These are phyloP conservation scores for Leptocoma aspasia DNA, from an alignment of 2,113 vertebrate species.

Conservation along the genomic window DNA sequence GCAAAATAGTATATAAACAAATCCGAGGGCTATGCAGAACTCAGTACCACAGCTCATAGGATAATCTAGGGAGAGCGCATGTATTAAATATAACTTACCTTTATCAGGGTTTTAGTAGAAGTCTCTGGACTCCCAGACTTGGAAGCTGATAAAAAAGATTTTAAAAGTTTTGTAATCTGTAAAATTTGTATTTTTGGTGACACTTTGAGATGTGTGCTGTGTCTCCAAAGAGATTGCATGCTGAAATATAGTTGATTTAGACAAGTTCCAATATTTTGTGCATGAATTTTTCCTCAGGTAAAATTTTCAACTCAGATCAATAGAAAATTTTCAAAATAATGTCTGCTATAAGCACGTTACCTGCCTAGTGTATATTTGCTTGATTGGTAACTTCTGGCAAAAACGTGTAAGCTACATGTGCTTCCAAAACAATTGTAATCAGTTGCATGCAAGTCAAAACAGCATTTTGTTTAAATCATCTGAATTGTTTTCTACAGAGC, in stretches of 20 bases:
- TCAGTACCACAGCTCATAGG: neutral
- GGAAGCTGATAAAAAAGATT: neutral
- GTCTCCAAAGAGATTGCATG: neutral
- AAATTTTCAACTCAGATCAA: neutral
- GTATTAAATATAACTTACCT: neutral
- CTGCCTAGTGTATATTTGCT: neutral
- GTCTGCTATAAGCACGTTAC: neutral
- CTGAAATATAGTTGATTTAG: neutral
- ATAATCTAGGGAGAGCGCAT: neutral
- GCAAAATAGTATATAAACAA: neutral
- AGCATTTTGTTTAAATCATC: neutral
- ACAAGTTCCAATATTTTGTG: neutral
- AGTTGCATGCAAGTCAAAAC: neutral
- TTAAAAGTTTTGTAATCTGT: neutral
- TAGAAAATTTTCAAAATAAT: neutral
- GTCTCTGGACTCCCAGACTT: neutral
- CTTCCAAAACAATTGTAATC: neutral
- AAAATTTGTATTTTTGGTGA: too few relatives aligned
- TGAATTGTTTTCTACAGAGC: neutral
- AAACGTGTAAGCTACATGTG: rapidly evolving
- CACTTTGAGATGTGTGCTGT: rapidly evolving
- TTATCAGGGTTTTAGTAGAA: neutral
- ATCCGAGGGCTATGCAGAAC: neutral
- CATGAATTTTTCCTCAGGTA: neutral
- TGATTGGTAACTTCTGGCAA: neutral